Base-by-base conservation (phyloP, 2,888 invertebrate species). In the Sialis lutaria region DNA sequence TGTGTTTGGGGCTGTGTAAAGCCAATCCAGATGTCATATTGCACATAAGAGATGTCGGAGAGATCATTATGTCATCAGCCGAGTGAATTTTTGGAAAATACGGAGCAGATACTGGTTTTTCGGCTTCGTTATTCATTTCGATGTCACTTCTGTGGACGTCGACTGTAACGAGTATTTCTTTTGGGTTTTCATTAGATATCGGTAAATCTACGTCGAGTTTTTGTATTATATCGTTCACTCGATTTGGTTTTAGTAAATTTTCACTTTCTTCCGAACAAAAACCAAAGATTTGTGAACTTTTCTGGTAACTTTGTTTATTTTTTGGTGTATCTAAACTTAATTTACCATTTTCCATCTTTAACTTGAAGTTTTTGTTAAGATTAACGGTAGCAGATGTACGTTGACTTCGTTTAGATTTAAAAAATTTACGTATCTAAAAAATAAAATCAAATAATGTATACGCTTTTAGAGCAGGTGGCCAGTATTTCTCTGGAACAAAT, bases 21-120 rank as follows among this genome's bases (percentile, higher is more conserved):
- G 63, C 65, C 48, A 67, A 54, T 5, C 61, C 66, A 1, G 70
- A 71, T 5, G 72, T 67, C 64, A 72, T 69, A 51, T 64, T 66
- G 51, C 63, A 64, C 54, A 73, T 66, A 53, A 70, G 68, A 33
- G 68, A 69, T 6, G 68, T 68, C 4, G 72, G 70, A 3, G 72
- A 71, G 56, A 72, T 57, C 7, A 54, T 52, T 2, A 55, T 33
- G 37, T 55, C 47, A 10, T 45, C 45, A 5, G 30, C 31, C 4
- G 22, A 30, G 12, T 30, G 10, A 6, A 32, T 9, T 35, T 44
- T 44, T 5, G 43, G 2, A 33, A 33, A 9, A 6, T n/a, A n/a
- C 8, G 33, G 33, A 31, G n/a, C n/a, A n/a, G n/a, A n/a, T n/a
- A 12, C 30, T 13, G 10, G 33, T n/a, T 12, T 32, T 39, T 37